A percentile compares a stretch with the other conserved stretches of the same genome.
phyloP scores from a whole-genome alignment of 2,113 vertebrate species.

The Alligator sinensis region DNA sequence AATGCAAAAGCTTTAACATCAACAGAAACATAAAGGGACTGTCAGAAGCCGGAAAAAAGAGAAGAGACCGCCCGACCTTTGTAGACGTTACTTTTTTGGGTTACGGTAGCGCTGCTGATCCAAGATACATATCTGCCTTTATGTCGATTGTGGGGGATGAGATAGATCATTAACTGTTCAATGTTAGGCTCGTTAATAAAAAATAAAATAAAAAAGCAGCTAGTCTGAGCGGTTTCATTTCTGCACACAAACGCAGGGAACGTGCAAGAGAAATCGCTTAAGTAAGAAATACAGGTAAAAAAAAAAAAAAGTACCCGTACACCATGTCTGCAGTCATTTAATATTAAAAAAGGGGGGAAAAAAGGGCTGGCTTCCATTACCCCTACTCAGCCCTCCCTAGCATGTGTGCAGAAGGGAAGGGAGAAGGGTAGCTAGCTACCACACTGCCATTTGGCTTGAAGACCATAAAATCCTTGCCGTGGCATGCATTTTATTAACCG shows the following conservation, averaged over 20 bases:
- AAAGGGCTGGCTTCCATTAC: neutral
- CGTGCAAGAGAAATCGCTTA: fast-evolving
- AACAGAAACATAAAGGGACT: no score
- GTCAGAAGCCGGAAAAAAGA: no score
- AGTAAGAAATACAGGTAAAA: neutral
- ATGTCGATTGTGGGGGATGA: no score
- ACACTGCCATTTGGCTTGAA: fast-evolving
- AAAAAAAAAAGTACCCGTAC: neutral
- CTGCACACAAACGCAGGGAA: neutral
- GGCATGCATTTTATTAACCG: no score
- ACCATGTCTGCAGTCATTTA: neutral
- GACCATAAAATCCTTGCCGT: fast-evolving
- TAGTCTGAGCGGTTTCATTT: neutral
- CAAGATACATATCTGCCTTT: no score
- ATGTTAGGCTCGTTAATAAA: neutral
- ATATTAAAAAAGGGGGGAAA: neutral
- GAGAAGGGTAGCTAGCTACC: neutral
- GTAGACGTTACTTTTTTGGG: no score
- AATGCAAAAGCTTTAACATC: no score
- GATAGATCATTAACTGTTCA: no score
- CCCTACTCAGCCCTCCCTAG: neutral
- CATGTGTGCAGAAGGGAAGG: fast-evolving
- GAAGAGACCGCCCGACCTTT: no score
- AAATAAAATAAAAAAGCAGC: neutral
- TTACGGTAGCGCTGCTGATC: no score